Percentiles rank a stretch among this genome's conserved stretches.
Evolutionary conservation across 2,888 invertebrate genomes (phyloP).

Genomic region (Acrobasis suavella): DNA sequence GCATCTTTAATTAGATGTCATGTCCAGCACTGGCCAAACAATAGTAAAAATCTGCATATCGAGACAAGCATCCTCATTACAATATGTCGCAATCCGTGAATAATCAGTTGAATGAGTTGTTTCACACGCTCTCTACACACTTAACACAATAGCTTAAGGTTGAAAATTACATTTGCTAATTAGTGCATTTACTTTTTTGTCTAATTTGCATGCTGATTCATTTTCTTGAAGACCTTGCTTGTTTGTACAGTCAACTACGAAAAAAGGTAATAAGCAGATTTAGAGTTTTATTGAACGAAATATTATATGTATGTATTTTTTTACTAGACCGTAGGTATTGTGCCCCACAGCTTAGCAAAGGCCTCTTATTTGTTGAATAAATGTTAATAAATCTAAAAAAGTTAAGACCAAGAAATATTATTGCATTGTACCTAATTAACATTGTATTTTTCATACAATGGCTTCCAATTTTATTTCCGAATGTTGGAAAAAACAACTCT

Average conservation of each 20-base stretch:
- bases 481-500: too few species aligned
- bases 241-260: not conserved
- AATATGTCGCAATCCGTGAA: slow-evolving; percentile 39
- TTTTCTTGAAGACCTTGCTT: slow-evolving; percentile 29
- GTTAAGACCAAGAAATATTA: too few species aligned
- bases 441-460: too few species aligned
- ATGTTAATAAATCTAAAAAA: too few species aligned
- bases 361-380: too few species aligned
- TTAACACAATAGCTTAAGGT: slow-evolving; percentile 16
- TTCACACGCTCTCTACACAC: slow-evolving; percentile 36
- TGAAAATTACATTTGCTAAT: slow-evolving; percentile 4
- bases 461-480: too few species aligned
- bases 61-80: slow-evolving; percentile 16
- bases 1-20: slow-evolving; percentile 6
- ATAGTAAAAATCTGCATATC: slow-evolving; percentile 9
- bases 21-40: slow-evolving; percentile 1
- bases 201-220: slow-evolving; percentile 43
- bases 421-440: too few species aligned
- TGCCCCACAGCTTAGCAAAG: too few species aligned
- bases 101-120: slow-evolving; percentile 41
- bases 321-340: too few species aligned
- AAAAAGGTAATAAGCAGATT: too few species aligned
- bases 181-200: slow-evolving; percentile 29
- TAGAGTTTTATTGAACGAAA: too few species aligned
- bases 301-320: too few species aligned